Percentiles rank a stretch among this genome's conserved stretches.
Conservation (phyloP, 2,113 vertebrate species). For the Actenoides hombroni region DNA sequence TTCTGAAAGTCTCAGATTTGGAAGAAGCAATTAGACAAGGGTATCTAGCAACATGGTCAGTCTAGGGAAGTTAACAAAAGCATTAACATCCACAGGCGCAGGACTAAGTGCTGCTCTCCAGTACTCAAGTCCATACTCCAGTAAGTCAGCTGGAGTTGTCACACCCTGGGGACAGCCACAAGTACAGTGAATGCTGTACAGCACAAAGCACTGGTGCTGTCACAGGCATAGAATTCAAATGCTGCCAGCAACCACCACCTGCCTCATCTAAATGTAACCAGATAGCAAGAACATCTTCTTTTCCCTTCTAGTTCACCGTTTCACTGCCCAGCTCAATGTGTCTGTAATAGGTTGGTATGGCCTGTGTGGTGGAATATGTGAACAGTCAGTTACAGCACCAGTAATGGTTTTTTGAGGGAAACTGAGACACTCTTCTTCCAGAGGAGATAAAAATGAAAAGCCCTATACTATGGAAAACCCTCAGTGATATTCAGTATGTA, state of each 20-base stretch:
- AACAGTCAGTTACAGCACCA: not conserved
- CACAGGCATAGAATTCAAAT: not conserved
- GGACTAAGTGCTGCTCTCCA: not conserved
- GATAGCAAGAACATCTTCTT: not conserved
- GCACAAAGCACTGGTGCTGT: not conserved
- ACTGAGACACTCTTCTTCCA: accelerated
- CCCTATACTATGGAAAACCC: not conserved
- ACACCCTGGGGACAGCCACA: not conserved
- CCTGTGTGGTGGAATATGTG: not conserved
- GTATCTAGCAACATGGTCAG: not conserved
- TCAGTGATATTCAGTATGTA: not conserved
- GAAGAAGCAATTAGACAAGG: not conserved
- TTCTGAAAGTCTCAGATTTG: constrained; percentile 4
- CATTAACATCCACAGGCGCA: not conserved
- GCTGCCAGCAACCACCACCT: not conserved
- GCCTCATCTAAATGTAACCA: not conserved
- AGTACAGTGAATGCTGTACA: not conserved
- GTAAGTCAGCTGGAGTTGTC: not conserved
- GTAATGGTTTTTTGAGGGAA: not conserved
- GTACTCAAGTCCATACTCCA: not conserved
- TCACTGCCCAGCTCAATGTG: not conserved
- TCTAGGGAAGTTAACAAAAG: not conserved
- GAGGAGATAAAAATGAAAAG: not conserved
- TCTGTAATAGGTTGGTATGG: not conserved
- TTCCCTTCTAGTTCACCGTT: not conserved